Conservation (phyloP, 2,797 vertebrate species). For the Enteromius argenteus region DNA sequence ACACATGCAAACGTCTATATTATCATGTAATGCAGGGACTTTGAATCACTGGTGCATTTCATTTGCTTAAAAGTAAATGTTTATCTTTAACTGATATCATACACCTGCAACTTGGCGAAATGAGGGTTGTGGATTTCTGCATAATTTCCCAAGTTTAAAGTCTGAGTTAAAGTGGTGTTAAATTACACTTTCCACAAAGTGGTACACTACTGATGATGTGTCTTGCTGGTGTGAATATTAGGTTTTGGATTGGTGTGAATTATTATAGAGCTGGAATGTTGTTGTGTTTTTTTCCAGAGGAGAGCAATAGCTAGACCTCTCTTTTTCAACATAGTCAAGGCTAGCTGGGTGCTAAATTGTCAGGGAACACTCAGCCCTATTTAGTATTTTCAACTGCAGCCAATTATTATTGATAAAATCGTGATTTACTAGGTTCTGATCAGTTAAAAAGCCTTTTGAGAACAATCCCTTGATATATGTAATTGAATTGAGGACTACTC, state of each 20-base stretch:
- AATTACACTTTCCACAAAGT: not conserved
- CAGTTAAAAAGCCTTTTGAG: not conserved
- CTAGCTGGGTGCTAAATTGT: not conserved
- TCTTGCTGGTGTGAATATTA: not conserved
- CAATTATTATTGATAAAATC: not conserved
- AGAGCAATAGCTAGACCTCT: not conserved
- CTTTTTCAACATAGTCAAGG: not conserved
- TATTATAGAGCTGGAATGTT: not conserved
- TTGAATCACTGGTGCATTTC: not conserved
- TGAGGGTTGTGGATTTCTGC: not conserved
- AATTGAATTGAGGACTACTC: not conserved
- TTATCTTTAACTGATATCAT: not conserved
- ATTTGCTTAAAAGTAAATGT: not conserved
- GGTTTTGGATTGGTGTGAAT: not conserved
- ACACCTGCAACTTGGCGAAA: not conserved
- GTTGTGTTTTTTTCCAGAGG: not conserved
- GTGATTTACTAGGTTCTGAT: not conserved
- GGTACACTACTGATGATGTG: slow-evolving; percentile 14
- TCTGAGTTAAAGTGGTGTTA: not conserved
- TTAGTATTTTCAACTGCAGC: not conserved
- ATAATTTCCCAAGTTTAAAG: not conserved
- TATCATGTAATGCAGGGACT: not conserved
- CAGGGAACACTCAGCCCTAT: not conserved
- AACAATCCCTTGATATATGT: not conserved
- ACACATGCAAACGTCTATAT: not conserved